These are phyloP conservation scores for Apogon hyalosoma DNA, from an alignment of 2,797 vertebrate species.

Conservation along the genomic window DNA sequence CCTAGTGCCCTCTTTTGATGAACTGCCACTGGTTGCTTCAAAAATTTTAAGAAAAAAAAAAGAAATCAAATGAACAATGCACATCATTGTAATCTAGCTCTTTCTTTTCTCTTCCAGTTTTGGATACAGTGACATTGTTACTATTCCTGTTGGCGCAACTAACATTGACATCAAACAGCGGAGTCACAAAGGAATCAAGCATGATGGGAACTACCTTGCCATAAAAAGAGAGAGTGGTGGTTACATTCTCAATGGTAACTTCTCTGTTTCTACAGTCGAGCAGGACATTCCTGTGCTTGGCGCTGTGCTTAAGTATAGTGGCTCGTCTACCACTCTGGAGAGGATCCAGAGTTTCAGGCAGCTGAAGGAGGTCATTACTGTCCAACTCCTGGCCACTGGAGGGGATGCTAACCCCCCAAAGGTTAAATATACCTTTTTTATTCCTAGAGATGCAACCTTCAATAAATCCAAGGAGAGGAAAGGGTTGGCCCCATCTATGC, in stretches of 20 bases:
- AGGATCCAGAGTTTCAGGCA: conserved; percentile 93
- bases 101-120: conserved; percentile 79
- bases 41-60: neutral
- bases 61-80: neutral
- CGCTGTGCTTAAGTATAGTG: conserved; percentile 94
- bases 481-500: conserved; percentile 73
- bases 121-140: conserved; percentile 95
- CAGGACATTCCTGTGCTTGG: conserved; percentile 93
- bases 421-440: conserved; percentile 95
- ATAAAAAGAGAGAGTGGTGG: conserved; percentile 85
- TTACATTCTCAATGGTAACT: conserved; percentile 95
- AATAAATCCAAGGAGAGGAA: conserved; percentile 84
- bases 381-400: conserved; percentile 90
- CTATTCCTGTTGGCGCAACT: conserved; percentile 92
- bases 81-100: conserved; percentile 1
- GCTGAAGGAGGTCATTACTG: conserved; percentile 88
- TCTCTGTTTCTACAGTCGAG: conserved; percentile 92
- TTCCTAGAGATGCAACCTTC: conserved; percentile 89
- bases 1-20: too few species aligned
- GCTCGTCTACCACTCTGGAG: conserved; percentile 93
- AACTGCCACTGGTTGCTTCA: too few species aligned
- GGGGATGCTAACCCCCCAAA: conserved; percentile 88
- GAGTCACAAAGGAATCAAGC: conserved; percentile 89
- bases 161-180: conserved; percentile 97
- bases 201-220: conserved; percentile 95